Evolutionary conservation across 2,113 vertebrate genomes (phyloP).

Genomic region (Proterorhinus semilunaris): DNA sequence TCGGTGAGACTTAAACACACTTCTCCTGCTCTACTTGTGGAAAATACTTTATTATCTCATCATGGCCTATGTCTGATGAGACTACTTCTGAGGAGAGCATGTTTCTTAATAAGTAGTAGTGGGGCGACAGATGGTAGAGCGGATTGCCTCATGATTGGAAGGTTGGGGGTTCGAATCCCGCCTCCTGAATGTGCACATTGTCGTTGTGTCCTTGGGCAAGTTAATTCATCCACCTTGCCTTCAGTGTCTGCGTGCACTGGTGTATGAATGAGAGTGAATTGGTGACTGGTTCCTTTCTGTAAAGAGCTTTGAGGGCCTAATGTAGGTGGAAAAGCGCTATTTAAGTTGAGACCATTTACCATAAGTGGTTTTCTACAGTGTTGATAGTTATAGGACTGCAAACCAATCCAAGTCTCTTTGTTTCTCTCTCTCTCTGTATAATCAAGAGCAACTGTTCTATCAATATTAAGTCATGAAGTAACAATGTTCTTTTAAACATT

Average conservation of each 20-base stretch:
- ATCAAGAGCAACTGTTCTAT: background rate
- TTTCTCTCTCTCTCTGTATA: background rate
- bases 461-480: background rate
- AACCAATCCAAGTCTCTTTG: background rate
- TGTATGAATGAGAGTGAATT: too few species aligned
- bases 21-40: background rate
- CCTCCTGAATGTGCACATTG: too few species aligned
- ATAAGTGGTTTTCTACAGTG: background rate
- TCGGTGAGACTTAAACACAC: constrained; percentile 77
- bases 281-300: too few species aligned
- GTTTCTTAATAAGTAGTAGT: constrained; percentile 7
- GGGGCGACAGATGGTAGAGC: too few species aligned
- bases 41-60: constrained; percentile 11
- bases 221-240: too few species aligned
- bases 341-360: too few species aligned
- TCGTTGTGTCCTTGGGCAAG: too few species aligned
- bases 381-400: constrained; percentile 13
- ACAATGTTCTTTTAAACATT: background rate
- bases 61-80: background rate
- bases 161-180: too few species aligned
- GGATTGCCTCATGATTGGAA: too few species aligned
- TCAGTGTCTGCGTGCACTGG: too few species aligned
- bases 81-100: background rate
- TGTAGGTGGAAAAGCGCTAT: too few species aligned
- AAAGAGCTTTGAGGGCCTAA: too few species aligned